A percentile compares a stretch with the other conserved stretches of the same genome.
These are phyloP conservation scores for Sympetrum striolatum DNA, from an alignment of 2,888 invertebrate species.

Conservation along the genomic window DNA sequence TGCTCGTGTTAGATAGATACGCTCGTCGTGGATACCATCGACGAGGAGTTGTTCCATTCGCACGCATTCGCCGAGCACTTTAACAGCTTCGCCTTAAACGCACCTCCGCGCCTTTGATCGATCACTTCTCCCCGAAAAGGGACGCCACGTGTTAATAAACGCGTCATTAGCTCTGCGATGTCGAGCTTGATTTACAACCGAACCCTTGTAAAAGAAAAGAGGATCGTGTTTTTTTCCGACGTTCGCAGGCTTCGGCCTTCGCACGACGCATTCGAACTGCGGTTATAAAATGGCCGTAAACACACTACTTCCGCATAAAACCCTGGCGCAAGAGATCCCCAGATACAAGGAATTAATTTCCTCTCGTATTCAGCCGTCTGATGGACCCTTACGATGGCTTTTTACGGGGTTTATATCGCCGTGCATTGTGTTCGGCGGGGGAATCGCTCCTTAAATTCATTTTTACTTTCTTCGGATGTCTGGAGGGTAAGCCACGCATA, in stretches of 20 bases:
- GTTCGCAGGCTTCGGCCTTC: no score
- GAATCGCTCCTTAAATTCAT: no score
- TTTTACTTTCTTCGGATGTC: no score
- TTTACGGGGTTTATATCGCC: neutral
- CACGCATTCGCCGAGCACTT: no score
- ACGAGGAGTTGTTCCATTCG: no score
- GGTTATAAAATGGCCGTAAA: neutral
- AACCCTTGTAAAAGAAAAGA: neutral
- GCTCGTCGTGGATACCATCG: no score
- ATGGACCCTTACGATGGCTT: neutral
- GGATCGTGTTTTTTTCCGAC: no score
- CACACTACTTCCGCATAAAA: neutral
- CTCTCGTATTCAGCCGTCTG: neutral
- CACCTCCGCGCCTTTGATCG: no score
- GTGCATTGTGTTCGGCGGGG: no score
- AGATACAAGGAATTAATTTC: neutral
- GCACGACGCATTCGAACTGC: neutral
- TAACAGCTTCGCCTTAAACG: no score
- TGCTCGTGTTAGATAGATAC: no score
- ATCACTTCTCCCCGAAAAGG: neutral
- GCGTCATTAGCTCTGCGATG: neutral
- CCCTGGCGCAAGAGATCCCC: neutral
- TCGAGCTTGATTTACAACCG: neutral
- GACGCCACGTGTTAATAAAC: neutral
- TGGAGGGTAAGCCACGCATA: no score